Evolutionary conservation across 2,113 vertebrate genomes (phyloP), one percentile per base, ranked within the genome.

Genomic region (Ptilorrhoa leucosticta): DNA sequence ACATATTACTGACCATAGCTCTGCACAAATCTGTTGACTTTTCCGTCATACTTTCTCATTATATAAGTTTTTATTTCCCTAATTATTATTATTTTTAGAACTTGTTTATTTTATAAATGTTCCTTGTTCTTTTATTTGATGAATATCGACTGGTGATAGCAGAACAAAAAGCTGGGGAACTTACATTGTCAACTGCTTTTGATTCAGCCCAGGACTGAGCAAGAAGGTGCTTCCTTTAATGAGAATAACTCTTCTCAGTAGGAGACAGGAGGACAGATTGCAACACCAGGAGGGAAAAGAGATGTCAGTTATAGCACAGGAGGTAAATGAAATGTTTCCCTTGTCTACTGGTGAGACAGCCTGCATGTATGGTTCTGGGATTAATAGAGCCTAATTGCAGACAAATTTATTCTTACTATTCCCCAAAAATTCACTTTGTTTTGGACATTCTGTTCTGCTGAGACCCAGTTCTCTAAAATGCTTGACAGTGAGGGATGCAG

Each of bases 41-140:
- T 95, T 66, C 24, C 17, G 83, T 96, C 39, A 84, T 73, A 9
- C 26, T 89, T 92, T 91, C 33, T 83, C 44, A 92, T 66, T 89
- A 79, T 77, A 57, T 87, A 82, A 80, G 39, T 39, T 66, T 82
- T 85, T 77, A 42, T 96, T 96, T 95, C 15, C 33, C 61, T 87
- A 68, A 54, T 35, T 75, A 78, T 63, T 73, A 88, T 58, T 64
- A 50, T 73, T 91, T 94, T 87, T 84, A n/a, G 31, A 68, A 50
- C 7, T 60, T 76, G 16, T 79, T 76, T 54, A 17, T 60, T 94
- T 84, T 65, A 35, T 20, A 53, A 40, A 61, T 61, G 3, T 66
- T 76, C 3, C 9, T 54, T 44, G 6, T 79, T 83, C 7, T 48
- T 84, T 91, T 48, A 23, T 58, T 53, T 58, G 47, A 33, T 87